Base-by-base conservation (phyloP, 2,113 vertebrate species). In the Lates calcarifer region DNA sequence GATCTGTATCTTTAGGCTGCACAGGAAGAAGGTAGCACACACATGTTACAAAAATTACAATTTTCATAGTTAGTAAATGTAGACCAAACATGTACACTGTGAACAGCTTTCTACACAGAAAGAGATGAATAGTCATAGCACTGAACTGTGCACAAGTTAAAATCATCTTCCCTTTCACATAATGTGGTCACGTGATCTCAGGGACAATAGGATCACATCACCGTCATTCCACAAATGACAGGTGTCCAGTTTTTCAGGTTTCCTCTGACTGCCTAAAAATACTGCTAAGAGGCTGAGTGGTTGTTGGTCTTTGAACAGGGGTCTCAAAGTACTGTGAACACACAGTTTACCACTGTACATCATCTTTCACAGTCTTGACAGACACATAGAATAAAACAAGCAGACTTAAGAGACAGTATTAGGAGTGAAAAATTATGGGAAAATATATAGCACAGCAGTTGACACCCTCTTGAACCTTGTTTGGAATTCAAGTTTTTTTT, bases 171-270 rank as follows among this genome's bases (percentile, higher is more conserved):
- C 26, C 45, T 81, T 82, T 80, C 33, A 77, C 18, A 63, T 29
- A 55, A 65, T 68, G 62, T 56, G 39, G 62, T 89, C 80, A 91
- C 15, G 15, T 88, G 82, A 81, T 41, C 14, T 71, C 35, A 71
- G 71, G 28, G 57, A 92, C 87, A 88, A 92, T 63, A 9, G 68
- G 18, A 61, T 77, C 26, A 67, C 68, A 71, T 85, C 68, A 72
- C 64, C 26, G 33, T 10, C 84, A 87, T 90, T 90, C 76, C 83
- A 82, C 45, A 70, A 33, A 28, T 70, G 31, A 70, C 22, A 68
- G 5, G 12, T 45, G 43, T 81, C 87, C 61, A 58, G 90, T 89
- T 90, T 80, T 89, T 87, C 91, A 74, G 79, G 89, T 93, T 87
- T 79, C 82, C 24, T 68, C 24, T 13, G 18, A 22, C 20, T 71